These are phyloP conservation scores for Lasioglossum marginatum DNA, from an alignment of 2,888 invertebrate species.

Conservation along the genomic window DNA sequence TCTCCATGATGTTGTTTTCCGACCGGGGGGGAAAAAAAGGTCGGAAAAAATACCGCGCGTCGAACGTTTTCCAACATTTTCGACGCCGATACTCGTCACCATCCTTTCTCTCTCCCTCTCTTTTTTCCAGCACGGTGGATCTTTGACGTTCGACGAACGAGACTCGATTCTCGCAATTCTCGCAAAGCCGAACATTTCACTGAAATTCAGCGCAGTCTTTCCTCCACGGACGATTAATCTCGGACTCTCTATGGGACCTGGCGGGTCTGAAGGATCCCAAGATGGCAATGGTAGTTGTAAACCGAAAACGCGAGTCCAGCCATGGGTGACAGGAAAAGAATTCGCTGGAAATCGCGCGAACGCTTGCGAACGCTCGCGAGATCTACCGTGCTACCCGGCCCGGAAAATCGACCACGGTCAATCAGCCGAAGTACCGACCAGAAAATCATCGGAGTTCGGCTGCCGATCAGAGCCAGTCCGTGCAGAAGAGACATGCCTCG, in stretches of 20 bases:
- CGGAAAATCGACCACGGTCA: constrained; percentile 81
- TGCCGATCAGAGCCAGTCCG: constrained; percentile 35
- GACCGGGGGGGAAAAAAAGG: constrained; percentile 11
- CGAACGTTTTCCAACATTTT: constrained; percentile 66
- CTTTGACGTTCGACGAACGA: constrained; percentile 33
- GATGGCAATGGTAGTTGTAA: constrained; percentile 41
- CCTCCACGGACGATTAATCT: constrained; percentile 49
- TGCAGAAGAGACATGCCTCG: constrained; percentile 78
- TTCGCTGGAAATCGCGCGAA: constrained; percentile 59
- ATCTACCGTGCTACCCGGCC: constrained; percentile 72
- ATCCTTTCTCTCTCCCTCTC: neutral
- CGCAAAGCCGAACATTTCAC: neutral
- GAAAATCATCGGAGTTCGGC: constrained; percentile 73
- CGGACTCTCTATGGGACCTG: constrained; percentile 44
- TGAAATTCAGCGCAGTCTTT: constrained; percentile 19
- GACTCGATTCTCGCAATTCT: neutral
- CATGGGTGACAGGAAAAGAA: constrained; percentile 74
- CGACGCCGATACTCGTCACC: constrained; percentile 55
- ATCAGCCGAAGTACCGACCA: constrained; percentile 79
- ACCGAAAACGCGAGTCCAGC: constrained; percentile 66
- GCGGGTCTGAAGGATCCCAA: constrained; percentile 53
- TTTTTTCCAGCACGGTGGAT: constrained; percentile 11
- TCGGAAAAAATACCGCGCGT: constrained; percentile 63
- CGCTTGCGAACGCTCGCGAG: neutral
- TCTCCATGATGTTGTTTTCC: constrained; percentile 71